phyloP scores from a whole-genome alignment of 2,113 vertebrate species.

The Brachirus orientalis region DNA sequence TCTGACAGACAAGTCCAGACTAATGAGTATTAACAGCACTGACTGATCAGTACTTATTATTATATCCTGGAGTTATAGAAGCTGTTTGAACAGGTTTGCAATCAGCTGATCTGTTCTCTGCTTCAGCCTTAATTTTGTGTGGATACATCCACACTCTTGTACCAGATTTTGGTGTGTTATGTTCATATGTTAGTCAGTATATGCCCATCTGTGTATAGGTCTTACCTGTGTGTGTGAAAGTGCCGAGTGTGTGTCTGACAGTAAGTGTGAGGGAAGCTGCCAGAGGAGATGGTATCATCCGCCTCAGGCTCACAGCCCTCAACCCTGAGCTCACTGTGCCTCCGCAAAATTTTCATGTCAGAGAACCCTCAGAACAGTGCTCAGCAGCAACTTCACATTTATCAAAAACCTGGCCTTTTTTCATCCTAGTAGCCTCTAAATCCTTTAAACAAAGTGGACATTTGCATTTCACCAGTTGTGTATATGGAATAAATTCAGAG shows the following conservation, averaged over 20 bases:
- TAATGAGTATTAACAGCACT: slow-evolving; percentile 35
- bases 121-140: background rate
- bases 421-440: slow-evolving; percentile 8
- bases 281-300: slow-evolving; percentile 48
- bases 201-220: slow-evolving; percentile 3
- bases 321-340: slow-evolving; percentile 39
- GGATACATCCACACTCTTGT: background rate
- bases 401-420: slow-evolving; percentile 9
- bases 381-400: slow-evolving; percentile 47
- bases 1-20: slow-evolving; percentile 39
- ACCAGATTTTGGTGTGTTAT: slow-evolving; percentile 5
- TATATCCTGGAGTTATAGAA: slow-evolving; percentile 33
- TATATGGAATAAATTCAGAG: background rate
- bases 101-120: background rate
- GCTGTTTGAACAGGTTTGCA: slow-evolving; percentile 16
- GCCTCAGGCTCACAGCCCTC: slow-evolving; percentile 36
- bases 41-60: slow-evolving; percentile 19
- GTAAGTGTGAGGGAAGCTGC: slow-evolving; percentile 48
- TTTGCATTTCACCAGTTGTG: too few relatives aligned
- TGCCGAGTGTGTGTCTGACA: slow-evolving; percentile 51
- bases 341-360: slow-evolving; percentile 67
- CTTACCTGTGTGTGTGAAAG: slow-evolving; percentile 11
- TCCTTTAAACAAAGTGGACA: slow-evolving; percentile 18
- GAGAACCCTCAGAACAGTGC: slow-evolving; percentile 52
- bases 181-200: background rate